A percentile compares a stretch with the other conserved stretches of the same genome.
Conservation (phyloP, 1,140 invertebrate genomes). For the Tachypleus tridentatus region DNA sequence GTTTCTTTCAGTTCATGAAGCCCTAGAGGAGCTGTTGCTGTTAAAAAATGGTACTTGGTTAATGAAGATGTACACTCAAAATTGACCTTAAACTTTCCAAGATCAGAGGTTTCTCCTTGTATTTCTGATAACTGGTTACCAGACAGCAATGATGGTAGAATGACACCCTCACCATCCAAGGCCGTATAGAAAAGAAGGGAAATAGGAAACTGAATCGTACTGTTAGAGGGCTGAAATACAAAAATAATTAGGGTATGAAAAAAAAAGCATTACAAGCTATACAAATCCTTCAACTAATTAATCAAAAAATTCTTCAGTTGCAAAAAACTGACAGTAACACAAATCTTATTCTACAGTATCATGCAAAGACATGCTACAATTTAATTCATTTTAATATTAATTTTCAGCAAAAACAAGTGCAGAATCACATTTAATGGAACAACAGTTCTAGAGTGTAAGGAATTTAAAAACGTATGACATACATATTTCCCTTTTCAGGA, state of each 20-base stretch:
- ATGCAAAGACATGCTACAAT: too few species aligned
- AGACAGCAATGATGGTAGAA: constrained; percentile 36
- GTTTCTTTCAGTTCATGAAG: constrained; percentile 65
- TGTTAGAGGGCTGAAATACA: constrained; percentile 14
- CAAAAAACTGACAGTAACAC: neutral
- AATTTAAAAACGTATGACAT: too few species aligned
- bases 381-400: too few species aligned
- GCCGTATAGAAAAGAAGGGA: constrained; percentile 42
- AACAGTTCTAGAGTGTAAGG: too few species aligned
- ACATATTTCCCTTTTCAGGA: too few species aligned
- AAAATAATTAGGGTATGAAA: neutral
- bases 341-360: too few species aligned
- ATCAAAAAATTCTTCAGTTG: neutral
- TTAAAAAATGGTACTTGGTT: constrained; percentile 51
- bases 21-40: constrained; percentile 49
- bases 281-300: too few species aligned
- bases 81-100: constrained; percentile 54
- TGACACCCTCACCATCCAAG: constrained; percentile 30
- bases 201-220: constrained; percentile 23
- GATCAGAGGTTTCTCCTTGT: constrained; percentile 55
- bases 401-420: too few species aligned
- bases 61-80: constrained; percentile 36
- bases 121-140: constrained; percentile 45
- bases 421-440: too few species aligned
- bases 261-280: neutral